Evolutionary conservation across 1,140 invertebrate species (phyloP).

Genomic region (Caenorhabditis brenneri): DNA sequence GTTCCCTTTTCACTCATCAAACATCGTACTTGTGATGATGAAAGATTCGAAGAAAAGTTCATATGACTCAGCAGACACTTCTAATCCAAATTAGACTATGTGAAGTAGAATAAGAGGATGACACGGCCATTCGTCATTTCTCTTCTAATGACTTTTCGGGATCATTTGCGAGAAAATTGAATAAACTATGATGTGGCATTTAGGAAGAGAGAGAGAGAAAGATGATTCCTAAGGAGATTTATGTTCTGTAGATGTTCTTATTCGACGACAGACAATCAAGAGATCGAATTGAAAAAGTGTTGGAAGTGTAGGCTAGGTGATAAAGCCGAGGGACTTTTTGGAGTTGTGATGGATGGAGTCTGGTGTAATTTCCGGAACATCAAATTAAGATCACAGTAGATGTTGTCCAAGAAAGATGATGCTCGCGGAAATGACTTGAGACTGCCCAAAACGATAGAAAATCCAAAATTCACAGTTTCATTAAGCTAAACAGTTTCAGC

Average conservation of each 20-base stretch:
- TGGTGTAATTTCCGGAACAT: too few relatives aligned
- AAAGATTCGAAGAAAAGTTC: not conserved
- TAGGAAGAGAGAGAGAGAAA: not conserved
- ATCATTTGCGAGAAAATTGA: not conserved
- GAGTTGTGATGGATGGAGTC: too few relatives aligned
- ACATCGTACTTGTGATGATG: not conserved
- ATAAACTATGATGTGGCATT: constrained; percentile 25
- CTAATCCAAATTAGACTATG: not conserved
- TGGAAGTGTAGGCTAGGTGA: not conserved
- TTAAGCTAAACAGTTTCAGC: too few relatives aligned
- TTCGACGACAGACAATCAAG: too few relatives aligned
- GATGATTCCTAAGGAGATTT: not conserved
- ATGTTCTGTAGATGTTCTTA: not conserved
- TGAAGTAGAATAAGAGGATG: not conserved
- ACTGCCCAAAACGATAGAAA: too few relatives aligned
- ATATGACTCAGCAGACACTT: constrained; percentile 10
- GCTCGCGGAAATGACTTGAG: too few relatives aligned
- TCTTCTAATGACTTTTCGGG: constrained; percentile 8
- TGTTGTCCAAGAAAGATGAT: too few relatives aligned
- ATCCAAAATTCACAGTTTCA: too few relatives aligned
- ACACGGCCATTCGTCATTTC: constrained; percentile 36
- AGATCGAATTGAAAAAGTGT: too few relatives aligned
- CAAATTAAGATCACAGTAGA: too few relatives aligned
- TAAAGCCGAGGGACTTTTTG: too few relatives aligned
- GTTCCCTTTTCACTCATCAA: not conserved